Evolutionary conservation across 2,888 invertebrate genomes (phyloP), one percentile per base, ranked within the genome.

Genomic region (Terebella lapidaria): DNA sequence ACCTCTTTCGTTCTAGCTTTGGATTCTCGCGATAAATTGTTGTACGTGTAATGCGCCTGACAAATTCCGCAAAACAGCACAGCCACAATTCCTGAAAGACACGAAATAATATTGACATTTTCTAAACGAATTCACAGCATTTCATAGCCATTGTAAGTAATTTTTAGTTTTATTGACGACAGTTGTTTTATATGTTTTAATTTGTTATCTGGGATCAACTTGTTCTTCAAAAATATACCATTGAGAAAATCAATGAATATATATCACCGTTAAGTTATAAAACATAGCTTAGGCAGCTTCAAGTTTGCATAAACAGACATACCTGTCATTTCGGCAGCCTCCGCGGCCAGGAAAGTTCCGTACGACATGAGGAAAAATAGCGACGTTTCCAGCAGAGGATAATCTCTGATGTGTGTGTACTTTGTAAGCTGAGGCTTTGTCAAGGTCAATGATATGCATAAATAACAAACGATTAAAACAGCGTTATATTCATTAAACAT

Each of bases 11-110:
- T 94, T 67, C 92, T 84, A 67, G 86, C 86, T 69, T 93, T 86
- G 0, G 94, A 92, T 76, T 93, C 91, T 58, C 87, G 85, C 0
- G 94, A 94, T 35, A 95, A 83, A 82, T 95, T 95, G 83, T 97
- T 96, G 83, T 92, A 96, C 0, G 97, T 99, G 81, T 99, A 99
- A 83, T 99, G 97, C 24, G 97, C 97, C 83, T 99, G 97, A 76
- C 94, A 95, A 74, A 99, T 97, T 28, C 97, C 97, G 82, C 97
- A 97, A 82, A 97, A 99, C 52, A 99, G 81, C 0, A 97, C 95
- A 55, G 97, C 92, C 15, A 99, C 97, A 67, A 97, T 94, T 58
- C 84, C 84, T 84, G 70, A 2, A 68, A 67, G 29, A 51, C 22
- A 24, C 45, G 18, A 47, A 29, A 15, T 27, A 29, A 25, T 15